Base-by-base conservation (phyloP, 2,888 invertebrate species). In the Carabus problematicus region DNA sequence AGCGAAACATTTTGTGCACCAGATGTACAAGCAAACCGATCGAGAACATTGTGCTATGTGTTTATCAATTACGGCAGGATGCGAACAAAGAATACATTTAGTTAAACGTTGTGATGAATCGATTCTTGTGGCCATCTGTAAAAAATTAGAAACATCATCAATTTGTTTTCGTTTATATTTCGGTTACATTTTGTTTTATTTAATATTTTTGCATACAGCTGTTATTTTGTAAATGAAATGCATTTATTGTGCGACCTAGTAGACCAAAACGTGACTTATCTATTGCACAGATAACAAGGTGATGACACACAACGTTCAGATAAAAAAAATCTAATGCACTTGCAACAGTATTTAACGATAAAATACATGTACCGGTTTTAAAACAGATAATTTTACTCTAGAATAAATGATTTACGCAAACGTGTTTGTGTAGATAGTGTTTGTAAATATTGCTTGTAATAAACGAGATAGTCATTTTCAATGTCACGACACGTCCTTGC, bases 1-100 rank as follows among this genome's bases (percentile, higher is more conserved):
- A 11, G 14, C 19, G 0, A 52, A 11, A 29, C 67, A 67, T 11
- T 52, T 29, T 8, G 42, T 40, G 14, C 67, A 67, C 67, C 67
- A 67, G 9, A 67, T 16, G n/a, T 60, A 67, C 1, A 42, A 18
- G 14, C 67, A 67, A 1, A 12, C 18, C 7, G 18, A 6, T 1
- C 43, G 8, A 1, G 67, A 67, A 12, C 67, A 67, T 4, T 60
- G 60, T 4, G 67, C 67, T 6, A 67, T 40, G 16, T 47, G n/a
- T 9, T 60, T 45, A 11, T 67, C 60, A 7, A 67, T 8, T 0
- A 67, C 60, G 3, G 67, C 67, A 3, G 67, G 67, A 8, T 41
- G 42, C 40, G 18, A 39, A 39, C 67, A 67, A 0, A 12, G 7
- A 4, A 60, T n/a, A 12, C 67, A 67, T 19, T 67, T 67, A 9